Percentiles rank a stretch among this genome's conserved stretches.
Evolutionary conservation across 1,140 invertebrate species (phyloP).

Genomic region (Ceratoteleas bidentatus): DNA sequence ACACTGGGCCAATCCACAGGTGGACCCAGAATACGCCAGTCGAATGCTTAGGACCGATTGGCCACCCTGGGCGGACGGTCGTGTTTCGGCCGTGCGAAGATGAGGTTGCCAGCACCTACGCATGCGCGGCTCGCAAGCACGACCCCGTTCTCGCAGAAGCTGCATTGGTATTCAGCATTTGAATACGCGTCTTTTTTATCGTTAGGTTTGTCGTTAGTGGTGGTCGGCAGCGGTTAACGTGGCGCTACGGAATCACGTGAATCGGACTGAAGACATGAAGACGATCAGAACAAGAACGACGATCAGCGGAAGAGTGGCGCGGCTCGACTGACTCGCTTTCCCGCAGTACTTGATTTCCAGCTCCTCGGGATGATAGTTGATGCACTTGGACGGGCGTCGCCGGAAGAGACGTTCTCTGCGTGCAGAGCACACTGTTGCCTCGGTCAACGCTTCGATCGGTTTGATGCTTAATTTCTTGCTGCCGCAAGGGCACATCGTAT

Average conservation of each 20-base stretch:
- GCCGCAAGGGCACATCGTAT: slow-evolving; percentile 93
- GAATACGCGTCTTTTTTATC: background rate
- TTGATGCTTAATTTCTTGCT: slow-evolving; percentile 91
- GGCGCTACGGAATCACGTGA: slow-evolving; percentile 70
- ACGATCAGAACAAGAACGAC: slow-evolving; percentile 55
- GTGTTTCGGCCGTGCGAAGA: slow-evolving; percentile 55
- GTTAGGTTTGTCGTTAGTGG: slow-evolving; percentile 20
- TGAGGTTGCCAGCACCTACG: slow-evolving; percentile 69
- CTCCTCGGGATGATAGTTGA: slow-evolving; percentile 94
- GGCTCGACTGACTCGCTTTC: slow-evolving; percentile 67
- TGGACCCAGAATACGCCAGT: too few species aligned
- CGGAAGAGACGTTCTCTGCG: slow-evolving; percentile 84
- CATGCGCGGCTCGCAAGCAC: slow-evolving; percentile 41
- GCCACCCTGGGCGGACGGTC: background rate
- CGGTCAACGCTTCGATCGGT: slow-evolving; percentile 85
- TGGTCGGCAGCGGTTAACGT: slow-evolving; percentile 43
- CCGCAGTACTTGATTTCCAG: slow-evolving; percentile 89
- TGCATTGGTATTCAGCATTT: slow-evolving; percentile 20
- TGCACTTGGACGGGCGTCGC: slow-evolving; percentile 88
- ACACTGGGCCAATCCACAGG: slow-evolving; percentile 7
- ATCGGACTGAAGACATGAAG: slow-evolving; percentile 58
- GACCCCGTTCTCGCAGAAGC: slow-evolving; percentile 10
- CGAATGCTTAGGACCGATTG: background rate
- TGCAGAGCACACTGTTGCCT: slow-evolving; percentile 80
- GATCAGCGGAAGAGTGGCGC: slow-evolving; percentile 42